A percentile compares a stretch with the other conserved stretches of the same genome.
Conservation (phyloP, 2,888 invertebrate genomes). For the Zygaena filipendulae region DNA sequence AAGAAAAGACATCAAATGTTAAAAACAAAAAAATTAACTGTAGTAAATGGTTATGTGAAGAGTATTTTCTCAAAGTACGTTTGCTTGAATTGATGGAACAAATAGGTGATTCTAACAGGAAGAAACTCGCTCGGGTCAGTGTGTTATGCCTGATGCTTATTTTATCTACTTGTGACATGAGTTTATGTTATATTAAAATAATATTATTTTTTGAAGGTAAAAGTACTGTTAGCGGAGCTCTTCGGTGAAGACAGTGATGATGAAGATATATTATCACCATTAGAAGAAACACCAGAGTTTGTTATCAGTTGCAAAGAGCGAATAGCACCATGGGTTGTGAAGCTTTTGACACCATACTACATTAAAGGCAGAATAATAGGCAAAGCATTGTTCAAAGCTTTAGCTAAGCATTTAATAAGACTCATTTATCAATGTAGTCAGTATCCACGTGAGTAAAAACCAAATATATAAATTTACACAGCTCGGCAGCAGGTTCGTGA, state of each 20-base stretch:
- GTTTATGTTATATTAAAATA: too few relatives aligned
- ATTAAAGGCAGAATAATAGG: conserved; percentile 68
- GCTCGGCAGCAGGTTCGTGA: too few relatives aligned
- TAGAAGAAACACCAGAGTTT: conserved; percentile 60
- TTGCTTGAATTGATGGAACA: conserved; percentile 46
- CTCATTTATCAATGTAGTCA: conserved; percentile 64
- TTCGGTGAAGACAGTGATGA: conserved; percentile 66
- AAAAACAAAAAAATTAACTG: conserved; percentile 24
- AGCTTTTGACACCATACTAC: conserved; percentile 71
- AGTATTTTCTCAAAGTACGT: conserved; percentile 46
- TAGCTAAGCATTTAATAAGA: conserved; percentile 70
- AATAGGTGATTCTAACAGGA: conserved; percentile 46
- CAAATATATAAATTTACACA: neutral
- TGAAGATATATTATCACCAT: conserved; percentile 59
- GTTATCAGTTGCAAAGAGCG: conserved; percentile 65
- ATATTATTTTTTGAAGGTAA: conserved; percentile 59
- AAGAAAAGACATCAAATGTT: conserved; percentile 20
- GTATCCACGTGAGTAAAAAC: conserved; percentile 56
- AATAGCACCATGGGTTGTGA: conserved; percentile 72
- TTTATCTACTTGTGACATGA: too few relatives aligned
- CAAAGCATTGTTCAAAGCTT: conserved; percentile 69
- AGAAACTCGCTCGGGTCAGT: conserved; percentile 38
- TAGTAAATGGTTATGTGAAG: conserved; percentile 58
- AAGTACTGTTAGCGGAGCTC: conserved; percentile 41
- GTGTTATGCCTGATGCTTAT: too few relatives aligned